A percentile compares a stretch with the other conserved stretches of the same genome.
Evolutionary conservation across 1,140 invertebrate species (phyloP).

Genomic region (Bombus consobrinus): DNA sequence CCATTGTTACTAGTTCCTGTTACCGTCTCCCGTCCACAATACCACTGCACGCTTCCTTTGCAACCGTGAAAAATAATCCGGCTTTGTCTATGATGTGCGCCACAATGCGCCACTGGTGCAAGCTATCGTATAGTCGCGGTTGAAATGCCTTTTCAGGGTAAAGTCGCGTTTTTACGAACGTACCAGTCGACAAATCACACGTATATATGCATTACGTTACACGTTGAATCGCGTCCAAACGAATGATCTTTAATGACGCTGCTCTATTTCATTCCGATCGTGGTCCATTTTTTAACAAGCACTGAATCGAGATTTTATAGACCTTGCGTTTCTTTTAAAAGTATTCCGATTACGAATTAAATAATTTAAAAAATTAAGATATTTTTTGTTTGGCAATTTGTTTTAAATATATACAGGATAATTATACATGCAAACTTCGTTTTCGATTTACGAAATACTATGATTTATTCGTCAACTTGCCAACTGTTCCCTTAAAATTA

Average conservation of each 20-base stretch:
- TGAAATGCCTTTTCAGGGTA: slow-evolving; percentile 33
- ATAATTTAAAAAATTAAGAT: too few species aligned
- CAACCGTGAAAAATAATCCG: slow-evolving; percentile 75
- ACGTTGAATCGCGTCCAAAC: not conserved
- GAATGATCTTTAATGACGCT: not conserved
- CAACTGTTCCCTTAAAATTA: too few species aligned
- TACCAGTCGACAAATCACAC: slow-evolving; percentile 13
- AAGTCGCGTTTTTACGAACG: slow-evolving; percentile 6
- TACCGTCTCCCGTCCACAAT: slow-evolving; percentile 58
- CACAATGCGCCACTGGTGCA: slow-evolving; percentile 62
- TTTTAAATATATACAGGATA: not conserved
- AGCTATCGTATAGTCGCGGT: slow-evolving; percentile 38
- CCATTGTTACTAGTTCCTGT: slow-evolving; percentile 66
- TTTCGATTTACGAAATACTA: not conserved
- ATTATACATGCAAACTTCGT: not conserved
- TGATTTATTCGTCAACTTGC: too few species aligned
- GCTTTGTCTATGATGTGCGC: slow-evolving; percentile 70
- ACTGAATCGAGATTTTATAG: not conserved
- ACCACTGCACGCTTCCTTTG: slow-evolving; percentile 67
- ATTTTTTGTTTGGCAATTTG: not conserved
- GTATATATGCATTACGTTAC: not conserved
- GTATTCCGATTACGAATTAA: too few species aligned
- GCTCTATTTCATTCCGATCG: not conserved
- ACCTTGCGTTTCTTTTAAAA: not conserved
- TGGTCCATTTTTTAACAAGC: not conserved